Evolutionary conservation across 1,140 invertebrate species (phyloP).

Genomic region (Drosophila oshimai): DNA sequence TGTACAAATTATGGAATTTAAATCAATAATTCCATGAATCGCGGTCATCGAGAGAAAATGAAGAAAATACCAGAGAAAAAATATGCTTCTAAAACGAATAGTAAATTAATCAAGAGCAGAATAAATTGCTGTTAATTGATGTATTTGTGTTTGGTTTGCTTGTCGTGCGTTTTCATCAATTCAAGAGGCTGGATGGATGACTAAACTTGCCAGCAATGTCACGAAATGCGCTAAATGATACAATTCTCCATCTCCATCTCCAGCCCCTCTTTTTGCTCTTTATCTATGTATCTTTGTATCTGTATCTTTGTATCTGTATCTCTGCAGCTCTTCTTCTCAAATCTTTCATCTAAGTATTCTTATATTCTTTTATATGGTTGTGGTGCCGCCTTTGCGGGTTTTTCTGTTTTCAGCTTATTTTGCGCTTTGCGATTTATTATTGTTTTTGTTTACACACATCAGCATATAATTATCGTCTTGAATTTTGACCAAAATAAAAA

Average conservation of each 20-base stretch:
- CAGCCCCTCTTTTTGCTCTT: background rate
- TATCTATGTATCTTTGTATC: too few species aligned
- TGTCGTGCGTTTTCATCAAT: conserved; percentile 31
- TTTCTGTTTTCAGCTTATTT: background rate
- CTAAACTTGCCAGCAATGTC: conserved; percentile 16
- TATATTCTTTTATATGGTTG: too few species aligned
- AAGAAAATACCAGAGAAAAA: background rate
- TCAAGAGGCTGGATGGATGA: conserved; percentile 2
- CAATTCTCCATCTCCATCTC: conserved; percentile 17
- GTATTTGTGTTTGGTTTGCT: conserved; percentile 33
- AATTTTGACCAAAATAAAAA: background rate
- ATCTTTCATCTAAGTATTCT: conserved; percentile 7
- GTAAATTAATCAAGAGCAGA: conserved; percentile 25
- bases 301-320: too few species aligned
- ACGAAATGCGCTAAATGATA: conserved; percentile 28
- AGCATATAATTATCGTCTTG: conserved; percentile 23
- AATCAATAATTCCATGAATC: too few species aligned
- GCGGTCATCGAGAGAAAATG: background rate
- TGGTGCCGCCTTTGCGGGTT: conserved; percentile 1
- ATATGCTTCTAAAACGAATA: background rate
- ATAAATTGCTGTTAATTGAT: conserved; percentile 41
- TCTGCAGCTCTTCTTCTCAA: background rate
- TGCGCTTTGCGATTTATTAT: conserved; percentile 25
- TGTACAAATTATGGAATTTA: too few species aligned
- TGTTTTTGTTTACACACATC: conserved; percentile 40